These are phyloP conservation scores for Idaea biselata DNA, from an alignment of 2,888 invertebrate species.

Conservation along the genomic window DNA sequence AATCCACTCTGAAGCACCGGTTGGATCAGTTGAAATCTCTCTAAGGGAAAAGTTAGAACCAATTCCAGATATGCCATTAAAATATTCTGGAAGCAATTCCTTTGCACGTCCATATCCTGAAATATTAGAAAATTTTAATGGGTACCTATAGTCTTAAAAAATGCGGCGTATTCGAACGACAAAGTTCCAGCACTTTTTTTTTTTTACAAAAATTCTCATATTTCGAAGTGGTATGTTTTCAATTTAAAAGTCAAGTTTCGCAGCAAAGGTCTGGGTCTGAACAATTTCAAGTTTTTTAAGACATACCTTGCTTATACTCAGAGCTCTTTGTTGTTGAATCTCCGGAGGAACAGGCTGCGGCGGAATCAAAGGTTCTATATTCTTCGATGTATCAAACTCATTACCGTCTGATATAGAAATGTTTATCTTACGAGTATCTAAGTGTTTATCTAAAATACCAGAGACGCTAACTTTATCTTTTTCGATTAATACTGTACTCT, in stretches of 20 bases:
- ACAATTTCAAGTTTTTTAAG: not conserved
- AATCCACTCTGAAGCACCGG: slow-evolving; percentile 70
- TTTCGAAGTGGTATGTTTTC: too few species aligned
- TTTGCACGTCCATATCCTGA: slow-evolving; percentile 91
- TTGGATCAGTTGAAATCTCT: slow-evolving; percentile 77
- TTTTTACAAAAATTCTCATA: too few species aligned
- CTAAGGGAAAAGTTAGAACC: slow-evolving; percentile 82
- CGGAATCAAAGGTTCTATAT: slow-evolving; percentile 74
- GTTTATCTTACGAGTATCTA: slow-evolving; percentile 60
- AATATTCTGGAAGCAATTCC: slow-evolving; percentile 91
- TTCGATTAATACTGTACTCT: slow-evolving; percentile 18
- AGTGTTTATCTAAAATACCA: slow-evolving; percentile 49
- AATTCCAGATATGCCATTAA: slow-evolving; percentile 92
- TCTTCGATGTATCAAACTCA: slow-evolving; percentile 54
- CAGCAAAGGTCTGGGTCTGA: not conserved
- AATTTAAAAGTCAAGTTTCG: too few species aligned
- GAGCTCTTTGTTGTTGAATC: slow-evolving; percentile 90
- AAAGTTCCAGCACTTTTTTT: too few species aligned
- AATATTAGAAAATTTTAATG: slow-evolving; percentile 28
- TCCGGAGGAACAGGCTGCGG: slow-evolving; percentile 89
- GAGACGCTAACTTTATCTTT: slow-evolving; percentile 55
- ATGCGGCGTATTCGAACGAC: too few species aligned
- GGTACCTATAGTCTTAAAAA: too few species aligned
- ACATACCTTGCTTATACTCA: slow-evolving; percentile 90
- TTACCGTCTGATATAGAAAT: slow-evolving; percentile 66